These are phyloP conservation scores for Seira ritae DNA, from an alignment of 2,888 invertebrate genomes.

Conservation along the genomic window DNA sequence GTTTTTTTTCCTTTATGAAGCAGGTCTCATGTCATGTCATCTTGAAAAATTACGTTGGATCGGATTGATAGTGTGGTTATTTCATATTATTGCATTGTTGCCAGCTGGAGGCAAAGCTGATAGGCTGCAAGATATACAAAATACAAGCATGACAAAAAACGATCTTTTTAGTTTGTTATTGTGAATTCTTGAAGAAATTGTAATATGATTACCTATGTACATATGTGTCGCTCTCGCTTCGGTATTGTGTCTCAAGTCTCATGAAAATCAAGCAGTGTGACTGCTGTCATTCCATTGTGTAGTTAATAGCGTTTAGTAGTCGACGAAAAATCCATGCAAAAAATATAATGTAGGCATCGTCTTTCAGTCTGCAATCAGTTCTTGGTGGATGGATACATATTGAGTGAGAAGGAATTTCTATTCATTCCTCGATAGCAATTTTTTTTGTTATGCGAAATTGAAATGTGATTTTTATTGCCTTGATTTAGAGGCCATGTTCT, in stretches of 20 bases:
- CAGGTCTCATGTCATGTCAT: conserved; percentile 40
- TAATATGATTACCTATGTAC: conserved; percentile 15
- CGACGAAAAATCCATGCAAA: conserved; percentile 4
- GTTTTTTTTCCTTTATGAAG: conserved; percentile 26
- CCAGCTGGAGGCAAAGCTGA: conserved; percentile 48
- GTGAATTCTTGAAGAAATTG: not conserved
- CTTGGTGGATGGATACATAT: not conserved
- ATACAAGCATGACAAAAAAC: conserved; percentile 6
- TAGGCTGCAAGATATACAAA: no score
- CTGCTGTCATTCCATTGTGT: conserved; percentile 14
- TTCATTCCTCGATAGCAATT: not conserved
- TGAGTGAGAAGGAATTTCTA: conserved; percentile 1
- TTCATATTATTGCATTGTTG: conserved; percentile 34
- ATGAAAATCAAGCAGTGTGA: conserved; percentile 12
- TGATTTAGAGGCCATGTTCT: conserved; percentile 31
- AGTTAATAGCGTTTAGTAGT: not conserved
- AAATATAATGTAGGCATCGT: conserved; percentile 33
- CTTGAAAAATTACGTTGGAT: conserved; percentile 38
- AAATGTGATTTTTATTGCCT: conserved; percentile 44
- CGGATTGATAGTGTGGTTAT: not conserved
- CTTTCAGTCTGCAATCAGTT: conserved; percentile 32
- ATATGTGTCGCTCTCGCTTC: not conserved
- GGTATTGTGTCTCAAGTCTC: not conserved
- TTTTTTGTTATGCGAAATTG: conserved; percentile 20
- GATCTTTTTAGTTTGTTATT: not conserved